Evolutionary conservation across 2,888 invertebrate genomes (phyloP), one percentile per base, ranked within the genome.

Genomic region (Sylvicola cinctus): DNA sequence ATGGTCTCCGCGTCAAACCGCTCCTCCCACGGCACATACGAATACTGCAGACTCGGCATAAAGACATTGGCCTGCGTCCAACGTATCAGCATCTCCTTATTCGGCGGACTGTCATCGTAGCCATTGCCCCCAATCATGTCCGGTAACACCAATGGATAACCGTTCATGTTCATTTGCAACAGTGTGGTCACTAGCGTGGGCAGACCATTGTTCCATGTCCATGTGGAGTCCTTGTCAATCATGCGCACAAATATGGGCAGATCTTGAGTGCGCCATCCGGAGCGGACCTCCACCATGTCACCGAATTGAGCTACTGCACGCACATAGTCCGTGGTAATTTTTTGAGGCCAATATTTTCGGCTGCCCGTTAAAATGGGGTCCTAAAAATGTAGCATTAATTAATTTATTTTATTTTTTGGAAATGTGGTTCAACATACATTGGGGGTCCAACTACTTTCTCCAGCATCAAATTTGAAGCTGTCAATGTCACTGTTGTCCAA

Each of bases 381-480:
- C 63, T 65, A 40, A 3, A 42, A 35, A 31, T 33, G 16, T n/a
- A 29, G 10, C 29, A 3, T 10, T 35, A 36, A 42, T 36, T 61
- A 56, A 36, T 59, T 20, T 28, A 23, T 34, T 25, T 10, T 20
- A 34, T 15, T 23, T 34, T 8, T 13, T 31, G 7, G 17, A 10
- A 31, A 29, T 27, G 4, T 28, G 4, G 10, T n/a, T 32, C 2
- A 14, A 36, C 36, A 42, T 36, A 61, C 56, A 36, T 59, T 51
- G 1, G 73, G 71, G 6, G 67, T 45, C 66, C 68, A 76, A 36
- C 67, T 66, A 1, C 60, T 51, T 54, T 80, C 79, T 3, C 80
- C 83, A 3, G 79, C 79, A 51, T 81, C 78, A 45, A 81, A 81
- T 52, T 79, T 80, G 44, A 75, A 79, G 39, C 73, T 69, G 41